A percentile compares a stretch with the other conserved stretches of the same genome.
phyloP scores from a whole-genome alignment of 2,113 vertebrate species.

The Chaenocephalus aceratus region DNA sequence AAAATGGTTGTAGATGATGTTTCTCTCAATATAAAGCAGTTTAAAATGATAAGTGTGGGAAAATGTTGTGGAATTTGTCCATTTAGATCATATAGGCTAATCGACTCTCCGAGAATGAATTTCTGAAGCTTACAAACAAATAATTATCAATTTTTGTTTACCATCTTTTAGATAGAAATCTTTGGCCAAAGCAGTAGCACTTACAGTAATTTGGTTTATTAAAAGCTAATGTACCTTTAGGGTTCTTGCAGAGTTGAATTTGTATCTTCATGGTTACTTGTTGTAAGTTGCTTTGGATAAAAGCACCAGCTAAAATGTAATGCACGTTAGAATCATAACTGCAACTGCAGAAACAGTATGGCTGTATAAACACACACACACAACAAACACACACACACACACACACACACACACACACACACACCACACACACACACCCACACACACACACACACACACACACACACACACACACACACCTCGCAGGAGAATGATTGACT shows the following conservation, averaged over 20 bases:
- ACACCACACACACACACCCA: constrained; percentile 28
- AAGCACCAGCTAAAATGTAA: no score
- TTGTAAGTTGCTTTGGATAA: no score
- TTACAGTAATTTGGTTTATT: no score
- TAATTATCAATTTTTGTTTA: neutral
- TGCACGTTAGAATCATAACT: neutral
- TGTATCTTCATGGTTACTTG: no score
- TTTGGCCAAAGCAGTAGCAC: no score
- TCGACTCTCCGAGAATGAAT: neutral
- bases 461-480: constrained; percentile 60
- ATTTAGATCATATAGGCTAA: neutral
- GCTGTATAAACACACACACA: constrained; percentile 21
- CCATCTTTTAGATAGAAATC: constrained; percentile 5
- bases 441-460: constrained; percentile 56
- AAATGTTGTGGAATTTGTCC: neutral
- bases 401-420: constrained; percentile 27
- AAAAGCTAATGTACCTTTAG: no score
- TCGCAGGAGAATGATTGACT: constrained; percentile 83
- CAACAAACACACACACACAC: constrained; percentile 28
- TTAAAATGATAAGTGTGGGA: constrained; percentile 9
- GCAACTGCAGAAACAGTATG: constrained; percentile 49
- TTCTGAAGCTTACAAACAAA: neutral
- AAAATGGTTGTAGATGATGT: constrained; percentile 30
- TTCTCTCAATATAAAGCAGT: constrained; percentile 8
- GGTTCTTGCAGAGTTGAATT: no score